phyloP scores from a whole-genome alignment of 2,888 invertebrate genomes.

The Bhutanitis thaidina region DNA sequence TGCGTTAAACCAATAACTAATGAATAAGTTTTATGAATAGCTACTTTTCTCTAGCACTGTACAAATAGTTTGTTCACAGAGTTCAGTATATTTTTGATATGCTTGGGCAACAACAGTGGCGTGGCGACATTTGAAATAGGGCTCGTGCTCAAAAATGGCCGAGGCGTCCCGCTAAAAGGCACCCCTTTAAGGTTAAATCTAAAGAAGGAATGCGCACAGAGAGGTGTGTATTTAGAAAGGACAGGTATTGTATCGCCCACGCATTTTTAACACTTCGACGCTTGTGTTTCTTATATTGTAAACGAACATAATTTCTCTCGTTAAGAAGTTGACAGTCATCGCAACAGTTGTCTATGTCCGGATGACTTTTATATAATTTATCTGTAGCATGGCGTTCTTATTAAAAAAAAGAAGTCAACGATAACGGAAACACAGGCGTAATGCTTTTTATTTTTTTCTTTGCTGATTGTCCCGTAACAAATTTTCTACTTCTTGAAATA shows the following conservation, averaged over 20 bases:
- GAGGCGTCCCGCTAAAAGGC: slow-evolving; percentile 89
- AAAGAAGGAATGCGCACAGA: slow-evolving; percentile 95
- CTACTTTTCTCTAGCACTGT: no score
- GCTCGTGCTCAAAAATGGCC: slow-evolving; percentile 88
- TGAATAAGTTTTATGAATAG: no score
- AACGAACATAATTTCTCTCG: slow-evolving; percentile 9
- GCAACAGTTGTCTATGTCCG: no score
- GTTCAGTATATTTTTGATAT: slow-evolving; percentile 93
- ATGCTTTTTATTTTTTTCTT: slow-evolving; percentile 44
- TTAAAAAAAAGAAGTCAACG: slow-evolving; percentile 21
- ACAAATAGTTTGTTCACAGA: slow-evolving; percentile 71
- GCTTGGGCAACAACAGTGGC: slow-evolving; percentile 92
- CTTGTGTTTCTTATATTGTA: slow-evolving; percentile 47
- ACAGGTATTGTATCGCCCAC: slow-evolving; percentile 81
- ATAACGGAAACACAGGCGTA: slow-evolving; percentile 50
- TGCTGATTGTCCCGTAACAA: slow-evolving; percentile 29
- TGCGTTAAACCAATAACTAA: no score
- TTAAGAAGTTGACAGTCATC: no score
- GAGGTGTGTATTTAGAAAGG: slow-evolving; percentile 89
- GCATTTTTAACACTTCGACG: slow-evolving; percentile 78
- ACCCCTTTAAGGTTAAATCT: slow-evolving; percentile 92
- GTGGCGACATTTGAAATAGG: slow-evolving; percentile 93
- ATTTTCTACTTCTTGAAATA: slow-evolving; percentile 13
- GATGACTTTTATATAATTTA: no score
- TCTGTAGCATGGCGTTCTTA: not conserved